Evolutionary conservation across 2,888 invertebrate genomes (phyloP).

Genomic region (Yponomeuta plumbellus): DNA sequence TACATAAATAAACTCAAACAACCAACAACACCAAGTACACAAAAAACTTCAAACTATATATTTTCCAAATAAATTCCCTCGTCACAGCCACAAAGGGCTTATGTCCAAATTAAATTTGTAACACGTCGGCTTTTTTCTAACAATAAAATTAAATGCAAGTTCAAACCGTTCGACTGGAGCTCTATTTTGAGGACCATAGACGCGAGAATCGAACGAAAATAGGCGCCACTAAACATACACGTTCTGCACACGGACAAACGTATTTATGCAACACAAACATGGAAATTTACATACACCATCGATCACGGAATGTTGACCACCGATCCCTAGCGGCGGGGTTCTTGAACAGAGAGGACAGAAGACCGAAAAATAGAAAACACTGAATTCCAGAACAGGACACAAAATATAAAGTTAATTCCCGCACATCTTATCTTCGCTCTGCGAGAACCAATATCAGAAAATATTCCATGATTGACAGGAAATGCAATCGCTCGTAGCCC

Average conservation of each 20-base stretch:
- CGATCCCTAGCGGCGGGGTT: constrained; percentile 25
- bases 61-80: neutral
- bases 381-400: too few species aligned
- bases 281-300: constrained; percentile 46
- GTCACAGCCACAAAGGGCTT: neutral
- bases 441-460: too few species aligned
- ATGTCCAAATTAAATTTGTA: neutral
- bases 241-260: neutral
- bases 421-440: too few species aligned
- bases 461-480: too few species aligned
- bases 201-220: too few species aligned
- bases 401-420: too few species aligned
- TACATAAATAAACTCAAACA: neutral
- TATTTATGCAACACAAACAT: constrained; percentile 4
- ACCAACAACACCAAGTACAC: neutral
- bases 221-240: too few species aligned
- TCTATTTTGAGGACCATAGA: too few species aligned
- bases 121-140: neutral
- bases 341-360: neutral
- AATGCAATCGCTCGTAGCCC: too few species aligned
- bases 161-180: too few species aligned
- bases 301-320: constrained; percentile 46
- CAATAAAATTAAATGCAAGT: too few species aligned
- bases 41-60: neutral
- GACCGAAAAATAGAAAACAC: too few species aligned